Percentiles rank a stretch among this genome's conserved stretches.
phyloP scores from a whole-genome alignment of 2,113 vertebrate genomes.

The Zingel zingel region DNA sequence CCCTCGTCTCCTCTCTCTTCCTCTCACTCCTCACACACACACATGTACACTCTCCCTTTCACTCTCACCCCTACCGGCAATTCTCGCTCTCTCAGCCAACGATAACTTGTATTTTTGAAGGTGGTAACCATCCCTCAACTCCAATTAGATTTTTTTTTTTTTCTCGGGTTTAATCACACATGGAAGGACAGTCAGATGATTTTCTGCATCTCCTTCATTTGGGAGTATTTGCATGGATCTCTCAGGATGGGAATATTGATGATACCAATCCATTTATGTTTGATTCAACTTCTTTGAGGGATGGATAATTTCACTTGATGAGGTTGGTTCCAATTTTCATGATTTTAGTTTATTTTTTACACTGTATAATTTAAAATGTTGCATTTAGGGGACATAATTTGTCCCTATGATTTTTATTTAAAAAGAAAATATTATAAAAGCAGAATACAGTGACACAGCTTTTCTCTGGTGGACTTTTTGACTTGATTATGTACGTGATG shows the following conservation, averaged over 20 bases:
- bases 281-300: conserved; percentile 48
- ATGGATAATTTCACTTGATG: conserved; percentile 53
- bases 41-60: conserved; percentile 64
- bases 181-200: conserved; percentile 58
- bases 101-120: conserved; percentile 79
- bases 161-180: conserved; percentile 51
- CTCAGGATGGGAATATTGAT: conserved; percentile 57
- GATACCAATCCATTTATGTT: conserved; percentile 35
- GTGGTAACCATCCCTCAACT: conserved; percentile 76
- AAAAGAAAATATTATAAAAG: not conserved
- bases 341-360: not conserved
- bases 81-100: conserved; percentile 73
- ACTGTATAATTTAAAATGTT: not conserved
- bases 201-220: conserved; percentile 38
- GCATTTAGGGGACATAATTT: not conserved
- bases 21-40: conserved; percentile 63
- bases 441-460: not conserved
- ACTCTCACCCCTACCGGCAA: conserved; percentile 77
- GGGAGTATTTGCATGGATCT: conserved; percentile 63
- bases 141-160: conserved; percentile 59
- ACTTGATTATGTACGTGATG: too few relatives aligned
- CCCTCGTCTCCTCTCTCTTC: conserved; percentile 70
- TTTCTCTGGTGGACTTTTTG: not conserved
- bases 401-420: not conserved
- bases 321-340: conserved; percentile 63